These are phyloP conservation scores for Calvadosia cruxmelitensis DNA, from an alignment of 30 jellyfish, hydroid and myxozoan genomes.

Conservation along the genomic window DNA sequence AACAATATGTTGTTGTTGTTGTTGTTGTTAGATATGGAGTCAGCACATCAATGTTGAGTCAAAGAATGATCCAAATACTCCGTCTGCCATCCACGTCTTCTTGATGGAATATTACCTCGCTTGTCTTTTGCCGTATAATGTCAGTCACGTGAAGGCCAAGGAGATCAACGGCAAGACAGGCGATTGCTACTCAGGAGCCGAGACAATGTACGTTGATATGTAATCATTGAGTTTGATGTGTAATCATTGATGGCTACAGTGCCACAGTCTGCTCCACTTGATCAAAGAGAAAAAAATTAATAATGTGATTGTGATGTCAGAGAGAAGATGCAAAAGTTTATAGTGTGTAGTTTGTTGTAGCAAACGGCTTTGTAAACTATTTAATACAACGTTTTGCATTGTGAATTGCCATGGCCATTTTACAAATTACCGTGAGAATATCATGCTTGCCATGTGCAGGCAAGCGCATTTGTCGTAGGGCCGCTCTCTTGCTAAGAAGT, in stretches of 20 bases:
- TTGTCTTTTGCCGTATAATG: slow-evolving; percentile 6
- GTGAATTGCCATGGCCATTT: no score
- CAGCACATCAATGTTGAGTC: slow-evolving; percentile 67
- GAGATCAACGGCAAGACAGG: slow-evolving; percentile 9
- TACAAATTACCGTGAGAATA: no score
- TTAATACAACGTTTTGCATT: no score
- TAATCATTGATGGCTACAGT: no score
- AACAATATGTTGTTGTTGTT: no score
- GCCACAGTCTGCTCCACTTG: no score
- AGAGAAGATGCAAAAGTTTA: no score
- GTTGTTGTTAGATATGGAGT: background rate
- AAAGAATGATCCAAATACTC: slow-evolving; percentile 82
- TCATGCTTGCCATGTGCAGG: background rate
- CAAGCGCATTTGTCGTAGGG: background rate
- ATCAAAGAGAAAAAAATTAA: no score
- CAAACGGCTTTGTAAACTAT: no score
- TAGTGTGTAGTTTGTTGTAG: no score
- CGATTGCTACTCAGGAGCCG: slow-evolving; percentile 70
- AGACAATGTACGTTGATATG: slow-evolving; percentile 50
- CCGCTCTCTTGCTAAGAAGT: no score
- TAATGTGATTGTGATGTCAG: no score
- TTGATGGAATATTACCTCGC: slow-evolving; percentile 65
- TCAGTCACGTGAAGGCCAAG: slow-evolving; percentile 8
- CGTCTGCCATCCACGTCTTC: slow-evolving; percentile 75
- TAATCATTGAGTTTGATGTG: background rate